Base-by-base conservation (phyloP, 2,888 invertebrate genomes). In the Cosmopolites sordidus region DNA sequence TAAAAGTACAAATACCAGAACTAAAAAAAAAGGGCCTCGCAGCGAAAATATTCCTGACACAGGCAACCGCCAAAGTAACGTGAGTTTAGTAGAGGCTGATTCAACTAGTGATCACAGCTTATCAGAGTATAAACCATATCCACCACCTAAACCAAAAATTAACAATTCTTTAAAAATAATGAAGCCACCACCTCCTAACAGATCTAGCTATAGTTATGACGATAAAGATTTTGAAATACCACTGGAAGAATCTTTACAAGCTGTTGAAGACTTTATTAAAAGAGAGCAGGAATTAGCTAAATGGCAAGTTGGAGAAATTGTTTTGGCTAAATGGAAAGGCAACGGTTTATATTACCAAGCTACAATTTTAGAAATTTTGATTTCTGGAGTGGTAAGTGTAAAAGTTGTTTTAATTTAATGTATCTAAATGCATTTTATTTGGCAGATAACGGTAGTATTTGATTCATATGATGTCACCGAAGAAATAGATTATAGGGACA, bases 171-270 rank as follows among this genome's bases (percentile, higher is more conserved):
- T n/a, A n/a, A n/a, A n/a, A n/a, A n/a, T n/a, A n/a, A n/a, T n/a
- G n/a, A n/a, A 33, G 14, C 16, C 40, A 40, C 16, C 15, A 4
- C 40, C 40, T 16, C 5, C 54, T 2, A 54, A 50, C 17, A 40
- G 29, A 41, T 50, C 49, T 22, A 40, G 12, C 17, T 15, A 4
- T 40, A 12, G 27, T 9, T n/a, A 42, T 22, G 43, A 50, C 42
- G 54, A 54, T 43, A 54, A 54, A 43, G 55, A 55, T 43, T 55
- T 55, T 43, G 55, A 55, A 29, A 55, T 55, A 39, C 55, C 55
- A 18, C 43, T 55, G 14, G 55, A 55, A 37, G 55, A 55, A 33
- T 55, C 55, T 15, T 40, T 55, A 12, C 41, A 43, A 30, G 55
- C 55, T 14, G 55, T 55, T 14, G 51, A 51, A 37, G 51, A 55